phyloP scores from a whole-genome alignment of 1,140 invertebrate genomes.

The Pissodes strobi region DNA sequence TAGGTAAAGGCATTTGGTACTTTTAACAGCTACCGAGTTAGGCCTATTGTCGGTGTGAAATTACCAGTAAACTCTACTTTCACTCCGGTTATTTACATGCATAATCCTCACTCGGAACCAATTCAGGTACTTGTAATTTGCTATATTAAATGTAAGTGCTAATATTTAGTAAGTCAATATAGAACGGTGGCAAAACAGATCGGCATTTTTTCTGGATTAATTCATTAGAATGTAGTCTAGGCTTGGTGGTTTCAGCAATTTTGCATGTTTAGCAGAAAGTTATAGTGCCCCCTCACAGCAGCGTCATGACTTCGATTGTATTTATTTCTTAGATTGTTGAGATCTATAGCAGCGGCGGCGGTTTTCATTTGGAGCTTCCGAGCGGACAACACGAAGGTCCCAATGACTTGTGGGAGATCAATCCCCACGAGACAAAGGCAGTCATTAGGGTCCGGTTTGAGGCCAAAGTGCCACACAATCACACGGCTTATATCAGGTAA shows the following conservation, averaged over 20 bases:
- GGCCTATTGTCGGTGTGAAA: slow-evolving; percentile 85
- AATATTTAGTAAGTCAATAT: too few relatives aligned
- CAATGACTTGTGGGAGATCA: slow-evolving; percentile 85
- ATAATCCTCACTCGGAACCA: slow-evolving; percentile 87
- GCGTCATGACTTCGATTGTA: too few relatives aligned
- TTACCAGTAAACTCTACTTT: slow-evolving; percentile 92
- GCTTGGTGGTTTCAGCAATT: too few relatives aligned
- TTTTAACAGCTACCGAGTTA: slow-evolving; percentile 84
- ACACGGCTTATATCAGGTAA: slow-evolving; percentile 79
- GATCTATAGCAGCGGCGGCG: slow-evolving; percentile 89
- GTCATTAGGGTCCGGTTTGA: slow-evolving; percentile 86
- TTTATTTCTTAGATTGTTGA: slow-evolving; percentile 85
- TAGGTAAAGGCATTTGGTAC: slow-evolving; percentile 81
- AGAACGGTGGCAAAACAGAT: too few relatives aligned
- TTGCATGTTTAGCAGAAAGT: too few relatives aligned
- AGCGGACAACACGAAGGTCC: slow-evolving; percentile 78
- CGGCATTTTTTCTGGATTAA: too few relatives aligned
- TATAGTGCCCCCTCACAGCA: too few relatives aligned
- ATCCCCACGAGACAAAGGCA: slow-evolving; percentile 85
- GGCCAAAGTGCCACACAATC: slow-evolving; percentile 73
- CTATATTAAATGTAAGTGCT: background rate
- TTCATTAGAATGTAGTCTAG: too few relatives aligned
- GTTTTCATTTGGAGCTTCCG: slow-evolving; percentile 89
- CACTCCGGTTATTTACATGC: slow-evolving; percentile 86
- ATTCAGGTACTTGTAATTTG: slow-evolving; percentile 71